A percentile compares a stretch with the other conserved stretches of the same genome.
Evolutionary conservation across 2,113 vertebrate genomes (phyloP).

Genomic region (Oceanites oceanicus): DNA sequence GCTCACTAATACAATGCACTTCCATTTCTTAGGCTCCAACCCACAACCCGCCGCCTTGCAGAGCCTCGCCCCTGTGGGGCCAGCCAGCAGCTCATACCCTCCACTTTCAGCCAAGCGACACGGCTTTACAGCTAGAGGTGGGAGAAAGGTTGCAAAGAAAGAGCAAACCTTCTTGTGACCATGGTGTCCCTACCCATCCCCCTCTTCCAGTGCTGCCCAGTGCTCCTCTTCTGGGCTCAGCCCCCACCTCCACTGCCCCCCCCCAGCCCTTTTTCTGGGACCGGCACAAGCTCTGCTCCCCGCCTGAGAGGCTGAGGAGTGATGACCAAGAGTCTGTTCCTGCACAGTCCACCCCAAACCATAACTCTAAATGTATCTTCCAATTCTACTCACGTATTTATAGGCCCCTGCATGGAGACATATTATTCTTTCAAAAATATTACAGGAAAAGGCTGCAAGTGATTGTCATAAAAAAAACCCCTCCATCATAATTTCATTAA

Average conservation of each 20-base stretch:
- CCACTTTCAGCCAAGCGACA: not conserved
- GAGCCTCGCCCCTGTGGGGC: not conserved
- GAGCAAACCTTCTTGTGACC: not conserved
- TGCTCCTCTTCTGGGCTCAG: not conserved
- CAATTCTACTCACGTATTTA: slow-evolving; percentile 27
- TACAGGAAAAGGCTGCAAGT: slow-evolving; percentile 42
- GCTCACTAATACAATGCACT: not conserved
- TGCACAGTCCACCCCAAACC: not conserved
- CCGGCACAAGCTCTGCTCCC: not conserved
- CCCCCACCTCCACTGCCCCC: not conserved
- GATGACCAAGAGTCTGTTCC: not conserved
- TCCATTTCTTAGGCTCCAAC: not conserved
- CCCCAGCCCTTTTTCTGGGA: not conserved
- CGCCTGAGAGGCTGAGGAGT: fast-evolving
- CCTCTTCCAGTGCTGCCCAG: not conserved
- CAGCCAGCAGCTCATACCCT: not conserved
- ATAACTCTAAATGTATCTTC: slow-evolving; percentile 5
- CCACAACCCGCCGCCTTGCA: not conserved
- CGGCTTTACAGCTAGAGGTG: not conserved
- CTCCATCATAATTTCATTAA: slow-evolving; percentile 54
- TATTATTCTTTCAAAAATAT: slow-evolving; percentile 21
- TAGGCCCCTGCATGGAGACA: not conserved
- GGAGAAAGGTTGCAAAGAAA: not conserved
- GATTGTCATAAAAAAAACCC: slow-evolving; percentile 4
- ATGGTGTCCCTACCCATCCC: not conserved